Conservation (phyloP, 2,888 invertebrate species). For the Sympetrum striolatum region DNA sequence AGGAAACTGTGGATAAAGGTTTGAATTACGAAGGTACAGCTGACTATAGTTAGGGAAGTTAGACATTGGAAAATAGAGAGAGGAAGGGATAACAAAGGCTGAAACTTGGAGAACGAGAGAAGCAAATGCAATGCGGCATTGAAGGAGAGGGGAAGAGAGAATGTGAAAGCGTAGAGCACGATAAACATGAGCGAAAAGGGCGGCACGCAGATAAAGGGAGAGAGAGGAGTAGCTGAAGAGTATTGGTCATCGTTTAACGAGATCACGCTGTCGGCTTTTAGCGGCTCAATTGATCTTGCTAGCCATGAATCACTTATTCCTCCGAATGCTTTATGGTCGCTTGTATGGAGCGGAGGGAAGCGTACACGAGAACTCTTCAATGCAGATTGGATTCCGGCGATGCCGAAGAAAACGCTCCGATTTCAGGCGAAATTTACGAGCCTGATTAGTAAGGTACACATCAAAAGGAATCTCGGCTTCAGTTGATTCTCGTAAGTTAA, state of each 20-base stretch:
- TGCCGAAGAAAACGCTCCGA: background rate
- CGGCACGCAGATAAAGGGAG: background rate
- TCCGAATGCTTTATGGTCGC: slow-evolving; percentile 19
- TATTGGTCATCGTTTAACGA: slow-evolving; percentile 10
- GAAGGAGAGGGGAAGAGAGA: background rate
- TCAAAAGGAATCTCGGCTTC: background rate
- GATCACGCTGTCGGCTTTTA: slow-evolving; percentile 22
- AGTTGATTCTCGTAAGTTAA: background rate
- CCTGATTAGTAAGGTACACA: background rate
- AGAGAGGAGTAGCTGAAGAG: background rate
- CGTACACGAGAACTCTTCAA: background rate
- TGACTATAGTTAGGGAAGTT: background rate
- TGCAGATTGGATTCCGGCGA: background rate
- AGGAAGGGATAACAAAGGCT: background rate
- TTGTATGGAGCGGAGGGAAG: background rate
- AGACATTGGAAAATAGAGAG: background rate
- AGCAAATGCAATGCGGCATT: background rate
- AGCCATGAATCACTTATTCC: slow-evolving; percentile 26
- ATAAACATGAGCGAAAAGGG: background rate
- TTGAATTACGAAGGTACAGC: background rate
- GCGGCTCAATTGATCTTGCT: slow-evolving; percentile 27
- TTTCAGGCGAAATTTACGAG: background rate
- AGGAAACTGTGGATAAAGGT: background rate
- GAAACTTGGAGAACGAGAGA: background rate
- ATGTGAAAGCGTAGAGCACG: background rate